Evolutionary conservation across 2,113 vertebrate species (phyloP), one percentile per base, ranked within the genome.

Genomic region (Ceyx margarethae): DNA sequence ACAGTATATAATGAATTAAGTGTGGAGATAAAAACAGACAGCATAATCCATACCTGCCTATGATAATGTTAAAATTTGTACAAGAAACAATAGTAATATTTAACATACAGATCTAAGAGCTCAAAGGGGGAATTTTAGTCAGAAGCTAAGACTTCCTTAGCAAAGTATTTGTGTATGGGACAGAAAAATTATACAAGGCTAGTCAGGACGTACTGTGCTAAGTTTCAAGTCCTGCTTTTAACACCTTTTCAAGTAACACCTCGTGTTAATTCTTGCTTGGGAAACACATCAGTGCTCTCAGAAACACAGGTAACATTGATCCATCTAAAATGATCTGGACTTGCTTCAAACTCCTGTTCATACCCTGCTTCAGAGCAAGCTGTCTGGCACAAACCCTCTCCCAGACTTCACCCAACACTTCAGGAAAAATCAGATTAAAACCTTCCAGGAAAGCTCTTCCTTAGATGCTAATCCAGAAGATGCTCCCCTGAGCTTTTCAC

Each of bases 41-140:
- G 19, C 20, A 60, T 71, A 86, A 94, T 87, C 69, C 51, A 18
- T 33, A 62, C 37, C 58, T 37, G 67, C 88, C 81, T 74, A 82
- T 64, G 42, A 48, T 81, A 60, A 84, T 45, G 37, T 53, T 54
- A 82, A 78, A 84, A 68, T 91, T 58, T 81, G 64, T 79, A 84
- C 35, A 42, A 26, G 76, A 87, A 89, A 95, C 62, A 79, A 94
- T 74, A 77, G 37, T 37, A 37, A 37, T 37, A 37, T 37, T 37
- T 37, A 37, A 37, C 37, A 37, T 37, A 37, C 37, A 37, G 37
- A 37, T 37, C 37, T 81, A 72, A 82, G 64, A 81, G 29, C 85
- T 92, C 74, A 65, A 71, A 81, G 33, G 3, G 57, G 57, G n/a
- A 85, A 50, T 92, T 65, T 92, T 87, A 95, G 73, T 84, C 73